Conservation (phyloP, 1,140 invertebrate species). For the Physella acuta region DNA sequence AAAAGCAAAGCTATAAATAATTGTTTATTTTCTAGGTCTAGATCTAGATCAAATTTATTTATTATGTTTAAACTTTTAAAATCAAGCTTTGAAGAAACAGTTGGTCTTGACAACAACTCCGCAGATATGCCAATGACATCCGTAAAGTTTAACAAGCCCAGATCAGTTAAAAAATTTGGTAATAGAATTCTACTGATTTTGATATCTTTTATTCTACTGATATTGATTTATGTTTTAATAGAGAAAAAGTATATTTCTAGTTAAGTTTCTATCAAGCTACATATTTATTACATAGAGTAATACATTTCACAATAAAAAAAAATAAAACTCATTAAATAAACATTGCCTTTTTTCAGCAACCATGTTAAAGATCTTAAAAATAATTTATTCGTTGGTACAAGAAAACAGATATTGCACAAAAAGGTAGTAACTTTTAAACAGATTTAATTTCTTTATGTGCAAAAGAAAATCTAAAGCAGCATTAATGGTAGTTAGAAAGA, state of each 20-base stretch:
- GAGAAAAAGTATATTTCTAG: too few relatives aligned
- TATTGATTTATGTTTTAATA: too few relatives aligned
- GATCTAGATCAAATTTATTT: too few relatives aligned
- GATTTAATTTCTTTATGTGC: too few relatives aligned
- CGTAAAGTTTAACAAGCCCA: conserved; percentile 2
- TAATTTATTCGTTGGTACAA: conserved; percentile 40
- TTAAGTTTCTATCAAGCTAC: too few relatives aligned
- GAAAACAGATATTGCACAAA: conserved; percentile 41
- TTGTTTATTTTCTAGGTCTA: too few relatives aligned
- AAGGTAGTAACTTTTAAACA: too few relatives aligned
- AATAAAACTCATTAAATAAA: neutral
- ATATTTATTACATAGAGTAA: neutral
- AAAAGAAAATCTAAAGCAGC: too few relatives aligned
- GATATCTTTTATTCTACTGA: neutral
- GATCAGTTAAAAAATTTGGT: conserved; percentile 40
- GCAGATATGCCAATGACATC: neutral
- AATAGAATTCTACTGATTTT: conserved; percentile 5
- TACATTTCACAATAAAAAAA: neutral
- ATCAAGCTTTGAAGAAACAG: conserved; percentile 16
- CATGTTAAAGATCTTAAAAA: conserved; percentile 38
- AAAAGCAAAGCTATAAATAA: too few relatives aligned
- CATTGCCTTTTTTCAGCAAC: conserved; percentile 29
- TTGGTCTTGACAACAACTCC: neutral
- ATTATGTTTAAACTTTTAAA: too few relatives aligned
- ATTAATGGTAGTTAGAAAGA: too few relatives aligned